Base-by-base conservation (phyloP, 2,888 invertebrate species). In the Sepioteuthis lessoniana region DNA sequence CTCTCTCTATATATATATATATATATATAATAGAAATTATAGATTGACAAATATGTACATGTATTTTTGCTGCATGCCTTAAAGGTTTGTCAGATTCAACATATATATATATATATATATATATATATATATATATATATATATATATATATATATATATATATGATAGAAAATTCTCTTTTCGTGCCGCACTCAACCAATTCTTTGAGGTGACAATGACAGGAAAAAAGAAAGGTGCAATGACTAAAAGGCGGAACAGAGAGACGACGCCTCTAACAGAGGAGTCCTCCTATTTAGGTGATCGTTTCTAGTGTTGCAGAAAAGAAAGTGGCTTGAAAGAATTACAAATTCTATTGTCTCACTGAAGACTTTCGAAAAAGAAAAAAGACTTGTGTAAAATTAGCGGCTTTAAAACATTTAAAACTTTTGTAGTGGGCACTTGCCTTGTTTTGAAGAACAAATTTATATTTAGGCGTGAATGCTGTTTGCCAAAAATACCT, bases 121-220 rank as follows among this genome's bases (percentile, higher is more conserved):
- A 21, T 55, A 55, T 55, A 55, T 55, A 55, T 55, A 55, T 55
- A 55, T 55, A 55, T 55, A 55, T 55, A 55, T 55, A 55, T 55
- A 55, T 55, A 55, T 55, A 55, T 55, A 55, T 0, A 55, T 55
- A 1, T 55, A 55, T 21, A 25, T 55, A 25, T 55, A 55, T 19
- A 25, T 35, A 76, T 25, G 21, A 25, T 19, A 21, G 50, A 21
- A 25, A 55, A 21, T 16, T 76, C 76, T n/a, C 4, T 76, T n/a
- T 76, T 76, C n/a, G n/a, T n/a, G 25, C 19, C 76, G n/a, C 16
- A n/a, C n/a, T 55, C n/a, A n/a, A n/a, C n/a, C n/a, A n/a, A 76
- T 76, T 76, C 35, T 76, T 76, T 35, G 76, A 76, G 76, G 76
- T 76, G 76, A 76, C 76, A 76, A 76, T 76, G n/a, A 76, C n/a